A percentile compares a stretch with the other conserved stretches of the same genome.
Evolutionary conservation across 2,888 invertebrate species (phyloP).

Genomic region (Diarsia brunnea): DNA sequence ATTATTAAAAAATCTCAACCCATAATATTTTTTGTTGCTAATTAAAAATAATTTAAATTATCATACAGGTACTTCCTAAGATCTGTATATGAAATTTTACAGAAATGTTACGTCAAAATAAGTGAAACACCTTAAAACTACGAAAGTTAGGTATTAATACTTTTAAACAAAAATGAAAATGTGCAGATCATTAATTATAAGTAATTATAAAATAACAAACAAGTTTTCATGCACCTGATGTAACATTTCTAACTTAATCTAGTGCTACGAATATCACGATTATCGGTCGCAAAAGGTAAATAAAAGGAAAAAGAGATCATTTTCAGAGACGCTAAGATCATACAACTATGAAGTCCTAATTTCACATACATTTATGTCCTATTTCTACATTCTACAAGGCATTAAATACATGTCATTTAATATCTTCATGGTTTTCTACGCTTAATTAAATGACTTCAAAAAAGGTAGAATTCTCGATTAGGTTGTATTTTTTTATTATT

Average conservation of each 20-base stretch:
- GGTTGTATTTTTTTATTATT: too few species aligned
- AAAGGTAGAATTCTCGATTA: too few species aligned
- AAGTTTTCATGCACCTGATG: background rate
- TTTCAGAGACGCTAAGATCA: background rate
- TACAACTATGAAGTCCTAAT: background rate
- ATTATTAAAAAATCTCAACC: background rate
- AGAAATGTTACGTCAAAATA: background rate
- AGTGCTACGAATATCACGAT: background rate
- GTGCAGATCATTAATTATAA: background rate
- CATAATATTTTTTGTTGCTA: background rate
- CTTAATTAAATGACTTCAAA: background rate
- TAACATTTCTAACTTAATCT: background rate
- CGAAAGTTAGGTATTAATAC: background rate
- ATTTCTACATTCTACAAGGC: background rate
- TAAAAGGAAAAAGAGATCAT: background rate
- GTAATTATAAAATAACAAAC: background rate
- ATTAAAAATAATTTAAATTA: background rate
- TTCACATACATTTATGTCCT: background rate
- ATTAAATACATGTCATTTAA: background rate
- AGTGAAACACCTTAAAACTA: background rate
- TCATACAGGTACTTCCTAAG: background rate
- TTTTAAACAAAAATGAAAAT: background rate
- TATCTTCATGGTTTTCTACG: background rate
- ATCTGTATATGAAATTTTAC: background rate
- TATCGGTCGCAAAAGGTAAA: background rate